Base-by-base conservation (phyloP, 2,113 vertebrate species). In the Maccullochella peelii region DNA sequence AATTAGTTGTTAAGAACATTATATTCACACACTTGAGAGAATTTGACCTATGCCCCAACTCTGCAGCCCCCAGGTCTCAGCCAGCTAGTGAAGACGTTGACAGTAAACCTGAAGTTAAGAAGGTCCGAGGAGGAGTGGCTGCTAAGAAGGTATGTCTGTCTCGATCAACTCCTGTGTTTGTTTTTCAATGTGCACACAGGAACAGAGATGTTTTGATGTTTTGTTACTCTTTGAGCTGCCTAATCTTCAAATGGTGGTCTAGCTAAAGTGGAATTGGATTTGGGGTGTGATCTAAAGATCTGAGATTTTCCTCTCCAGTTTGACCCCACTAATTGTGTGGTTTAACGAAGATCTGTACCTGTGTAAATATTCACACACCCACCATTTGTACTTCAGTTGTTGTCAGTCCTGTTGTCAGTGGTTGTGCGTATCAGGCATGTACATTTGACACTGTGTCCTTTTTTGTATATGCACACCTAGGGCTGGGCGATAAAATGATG, bases 81-180 rank as follows among this genome's bases (percentile, higher is more conserved):
- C 80, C 88, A 50, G 36, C 80, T 1, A 47, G 30, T 33, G 97
- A 99, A 55, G 97, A 99, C 85, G 76, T 89, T 59, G 97, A 99
- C 85, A 75, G 95, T 67, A 99, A 97, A 91, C 93, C 96, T 77
- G 98, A 99, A 88, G 89, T 86, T 0, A 99, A 97, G 94, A 99
- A 97, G 90, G 83, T 94, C 85, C 95, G 96, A 91, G 91, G 93
- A 70, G 96, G 95, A 86, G 95, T 88, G 54, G 86, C 93, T 2
- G 93, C 94, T 38, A 99, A 98, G 96, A 99, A 98, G 97, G 98
- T 99, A 89, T 2, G 27, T 77, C 3, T 36, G 23, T 42, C 40
- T 69, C 27, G 4, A 42, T 40, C 54, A 49, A 1, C 10, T 18
- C 23, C 3, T n/a, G n/a, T 30, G 21, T 57, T 52, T 11, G 33